Evolutionary conservation across 2,888 invertebrate genomes (phyloP), one percentile per base, ranked within the genome.

Genomic region (Hetaerina titia): DNA sequence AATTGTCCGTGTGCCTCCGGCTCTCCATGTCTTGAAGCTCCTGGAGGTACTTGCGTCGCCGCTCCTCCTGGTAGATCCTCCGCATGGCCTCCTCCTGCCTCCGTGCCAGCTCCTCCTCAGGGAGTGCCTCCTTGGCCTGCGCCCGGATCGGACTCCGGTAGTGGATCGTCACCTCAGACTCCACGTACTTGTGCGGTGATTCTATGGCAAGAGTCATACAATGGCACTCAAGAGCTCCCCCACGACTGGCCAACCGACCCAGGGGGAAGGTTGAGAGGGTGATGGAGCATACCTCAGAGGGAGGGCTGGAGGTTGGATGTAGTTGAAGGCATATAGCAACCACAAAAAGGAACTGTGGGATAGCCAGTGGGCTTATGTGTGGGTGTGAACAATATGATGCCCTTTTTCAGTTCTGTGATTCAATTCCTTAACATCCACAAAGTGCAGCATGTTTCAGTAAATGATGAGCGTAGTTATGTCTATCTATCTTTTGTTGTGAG

Each of bases 11-110:
- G 97, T 99, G 99, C 96, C 99, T 98, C 95, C 99, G 97, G 96
- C 98, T 98, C 97, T 99, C 99, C 98, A 99, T 99, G 97, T 99
- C 99, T 97, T 99, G 98, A 95, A 99, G 97, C 97, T 99, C 99
- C 97, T 98, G 97, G 96, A 99, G 97, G 97, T 99, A 99, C 97
- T 99, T 99, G 96, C 98, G 98, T 96, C 99, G 97, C 96, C 98
- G 97, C 97, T 99, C 99, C 97, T 99, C 99, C 96, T 99, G 98
- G 97, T 99, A 99, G 95, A 99, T 98, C 96, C 98, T 97, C 96
- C 98, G 98, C 99, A 99, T 99, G 96, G 98, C 98, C 96, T 99
- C 98, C 94, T 99, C 99, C 97, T 99, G 99, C 96, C 98, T 98
- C 96, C 98, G 97, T 95, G 98, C 98, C 96, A 99, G 97, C 97